Evolutionary conservation across 2,797 vertebrate species (phyloP), one percentile per base, ranked within the genome.

Genomic region (Kryptopterus vitreolus): DNA sequence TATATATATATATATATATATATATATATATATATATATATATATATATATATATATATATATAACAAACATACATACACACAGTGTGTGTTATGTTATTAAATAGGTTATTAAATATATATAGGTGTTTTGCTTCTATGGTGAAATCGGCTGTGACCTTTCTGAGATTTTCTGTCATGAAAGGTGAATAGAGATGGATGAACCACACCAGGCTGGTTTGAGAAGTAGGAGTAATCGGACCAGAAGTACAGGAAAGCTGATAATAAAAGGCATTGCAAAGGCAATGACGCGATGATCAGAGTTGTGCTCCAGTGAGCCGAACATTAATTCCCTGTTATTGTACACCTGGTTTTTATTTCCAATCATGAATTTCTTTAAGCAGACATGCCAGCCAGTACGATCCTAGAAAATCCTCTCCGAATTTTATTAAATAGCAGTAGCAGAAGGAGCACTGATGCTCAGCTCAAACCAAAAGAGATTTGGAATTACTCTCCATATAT

Each of bases 291-390:
- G 13, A 48, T 26, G 52, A 73, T 72, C 35, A 62, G 11, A 70
- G 71, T 29, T 46, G 4, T 20, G 24, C 69, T 76, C 46, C 26
- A 18, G 50, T 73, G 18, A 62, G 22, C 76, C 74, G 50, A 79
- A 82, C 48, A 16, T 13, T 81, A 81, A 86, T 77, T 78, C 48
- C 61, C 66, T 53, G 76, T 79, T 74, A 86, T 73, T 20, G 63
- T 59, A 74, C 33, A 58, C 35, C 48, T 2, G 38, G 31, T 1
- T 24, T 29, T n/a, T 58, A 61, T 58, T 75, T 58, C 61, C 43
- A 33, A 24, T 75, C 35, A 58, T 33, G 15, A 55, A 71, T 18
- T 20, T 50, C 50, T n/a, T 69, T 3, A 3, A 71, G 20, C n/a
- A 7, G 13, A 58, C 24, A 24, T 5, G 5, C 22, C 52, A 57